These are phyloP conservation scores for Oceanodroma tethys DNA, from an alignment of 2,113 vertebrate species.

Conservation along the genomic window DNA sequence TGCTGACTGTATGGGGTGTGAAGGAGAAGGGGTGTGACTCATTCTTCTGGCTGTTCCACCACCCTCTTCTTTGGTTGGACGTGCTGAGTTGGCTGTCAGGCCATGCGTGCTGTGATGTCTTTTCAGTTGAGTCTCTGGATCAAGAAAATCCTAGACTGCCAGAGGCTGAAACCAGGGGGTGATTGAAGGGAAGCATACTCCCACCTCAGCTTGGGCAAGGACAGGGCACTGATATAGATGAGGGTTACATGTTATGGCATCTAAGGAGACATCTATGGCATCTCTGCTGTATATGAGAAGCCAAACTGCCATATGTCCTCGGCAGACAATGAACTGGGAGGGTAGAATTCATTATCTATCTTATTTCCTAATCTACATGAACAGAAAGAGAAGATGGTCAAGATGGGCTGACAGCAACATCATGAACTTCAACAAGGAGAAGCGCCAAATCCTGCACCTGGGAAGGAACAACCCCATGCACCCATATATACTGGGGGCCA, in stretches of 20 bases:
- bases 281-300: neutral
- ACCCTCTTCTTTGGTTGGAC: neutral
- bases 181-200: neutral
- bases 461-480: neutral
- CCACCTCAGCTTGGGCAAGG: neutral
- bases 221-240: neutral
- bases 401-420: neutral
- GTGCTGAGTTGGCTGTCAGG: neutral
- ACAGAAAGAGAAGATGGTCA: neutral
- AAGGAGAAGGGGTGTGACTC: constrained; percentile 4
- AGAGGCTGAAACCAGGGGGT: neutral
- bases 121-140: neutral
- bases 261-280: neutral
- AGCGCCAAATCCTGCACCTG: neutral
- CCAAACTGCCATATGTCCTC: neutral
- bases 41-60: neutral
- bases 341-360: neutral
- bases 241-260: accelerated
- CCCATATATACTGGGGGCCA: too few relatives aligned
- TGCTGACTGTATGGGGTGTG: neutral
- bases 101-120: neutral
- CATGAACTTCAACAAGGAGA: neutral
- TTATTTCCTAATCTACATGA: neutral
- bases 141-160: neutral
- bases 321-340: neutral